Evolutionary conservation across 2,797 vertebrate genomes (phyloP).

Genomic region (Rhinoraja longicauda): DNA sequence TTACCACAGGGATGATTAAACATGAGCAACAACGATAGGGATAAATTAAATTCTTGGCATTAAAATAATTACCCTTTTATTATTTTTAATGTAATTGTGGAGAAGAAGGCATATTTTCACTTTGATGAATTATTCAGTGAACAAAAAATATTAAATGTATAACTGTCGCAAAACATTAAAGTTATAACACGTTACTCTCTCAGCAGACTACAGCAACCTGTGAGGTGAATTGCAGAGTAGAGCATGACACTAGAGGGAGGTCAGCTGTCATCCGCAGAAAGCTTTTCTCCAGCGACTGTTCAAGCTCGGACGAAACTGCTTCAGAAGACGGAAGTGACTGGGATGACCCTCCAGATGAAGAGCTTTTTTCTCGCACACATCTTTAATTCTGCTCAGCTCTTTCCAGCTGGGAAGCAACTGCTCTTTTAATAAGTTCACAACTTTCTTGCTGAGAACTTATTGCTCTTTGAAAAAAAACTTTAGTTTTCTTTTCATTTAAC

Average conservation of each 20-base stretch:
- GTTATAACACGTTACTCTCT: conserved; percentile 46
- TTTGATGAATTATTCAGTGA: not conserved
- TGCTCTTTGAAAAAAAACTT: conserved; percentile 64
- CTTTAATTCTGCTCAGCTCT: conserved; percentile 62
- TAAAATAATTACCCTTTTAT: not conserved
- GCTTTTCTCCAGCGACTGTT: conserved; percentile 67
- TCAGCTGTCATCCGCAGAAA: conserved; percentile 60
- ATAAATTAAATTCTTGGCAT: not conserved
- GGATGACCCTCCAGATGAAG: conserved; percentile 58
- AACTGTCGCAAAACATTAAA: not conserved
- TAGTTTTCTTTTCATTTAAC: conserved; percentile 76
- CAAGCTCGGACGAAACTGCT: conserved; percentile 65
- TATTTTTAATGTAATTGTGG: conserved; percentile 24
- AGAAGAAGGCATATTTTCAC: not conserved
- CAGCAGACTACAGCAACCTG: conserved; percentile 89
- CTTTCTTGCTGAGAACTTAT: conserved; percentile 67
- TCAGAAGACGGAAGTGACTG: conserved; percentile 62
- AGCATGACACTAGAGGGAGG: conserved; percentile 60
- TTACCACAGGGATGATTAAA: no score
- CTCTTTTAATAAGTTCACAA: conserved; percentile 62
- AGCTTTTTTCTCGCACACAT: conserved; percentile 69
- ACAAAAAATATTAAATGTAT: not conserved
- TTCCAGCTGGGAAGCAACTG: conserved; percentile 58
- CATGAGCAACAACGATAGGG: not conserved
- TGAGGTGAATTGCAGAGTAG: conserved; percentile 72